phyloP scores from a whole-genome alignment of 2,797 vertebrate species.

The Urophycis tenuis region DNA sequence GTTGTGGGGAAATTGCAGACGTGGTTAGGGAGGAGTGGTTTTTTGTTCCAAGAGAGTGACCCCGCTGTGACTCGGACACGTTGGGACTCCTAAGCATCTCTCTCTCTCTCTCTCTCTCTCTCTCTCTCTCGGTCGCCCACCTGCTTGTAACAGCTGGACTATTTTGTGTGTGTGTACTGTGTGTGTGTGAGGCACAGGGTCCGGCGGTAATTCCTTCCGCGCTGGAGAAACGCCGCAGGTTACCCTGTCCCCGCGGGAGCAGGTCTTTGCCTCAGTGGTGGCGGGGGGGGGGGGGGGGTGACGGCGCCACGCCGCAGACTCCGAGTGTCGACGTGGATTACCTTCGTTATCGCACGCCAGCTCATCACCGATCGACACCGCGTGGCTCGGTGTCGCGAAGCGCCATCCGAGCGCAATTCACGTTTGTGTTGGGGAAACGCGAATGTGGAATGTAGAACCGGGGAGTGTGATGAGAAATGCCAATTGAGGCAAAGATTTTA shows the following conservation, averaged over 20 bases:
- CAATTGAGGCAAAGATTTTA: background rate
- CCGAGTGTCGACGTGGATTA: background rate
- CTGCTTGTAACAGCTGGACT: constrained; percentile 24
- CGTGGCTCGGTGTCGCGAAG: background rate
- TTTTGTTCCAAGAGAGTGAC: constrained; percentile 25
- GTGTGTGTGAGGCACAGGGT: constrained; percentile 16
- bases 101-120: background rate
- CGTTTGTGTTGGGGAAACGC: constrained; percentile 13
- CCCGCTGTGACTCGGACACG: constrained; percentile 31
- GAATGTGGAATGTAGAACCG: background rate
- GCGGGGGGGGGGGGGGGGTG: too few species aligned
- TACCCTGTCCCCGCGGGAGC: background rate
- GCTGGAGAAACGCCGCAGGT: background rate
- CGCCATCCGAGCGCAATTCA: constrained; percentile 6
- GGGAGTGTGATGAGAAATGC: background rate
- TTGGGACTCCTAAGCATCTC: constrained; percentile 28
- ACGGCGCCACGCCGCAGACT: background rate
- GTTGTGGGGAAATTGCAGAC: background rate
- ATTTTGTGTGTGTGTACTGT: constrained; percentile 9
- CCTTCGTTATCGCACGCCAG: background rate
- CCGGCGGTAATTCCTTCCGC: background rate
- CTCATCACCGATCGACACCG: constrained; percentile 3
- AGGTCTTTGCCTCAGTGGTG: background rate
- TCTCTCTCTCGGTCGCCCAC: constrained; percentile 6
- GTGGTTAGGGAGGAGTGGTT: background rate